A percentile compares a stretch with the other conserved stretches of the same genome.
phyloP scores from a whole-genome alignment of 2,888 invertebrate species.

The Masnerella sp. region DNA sequence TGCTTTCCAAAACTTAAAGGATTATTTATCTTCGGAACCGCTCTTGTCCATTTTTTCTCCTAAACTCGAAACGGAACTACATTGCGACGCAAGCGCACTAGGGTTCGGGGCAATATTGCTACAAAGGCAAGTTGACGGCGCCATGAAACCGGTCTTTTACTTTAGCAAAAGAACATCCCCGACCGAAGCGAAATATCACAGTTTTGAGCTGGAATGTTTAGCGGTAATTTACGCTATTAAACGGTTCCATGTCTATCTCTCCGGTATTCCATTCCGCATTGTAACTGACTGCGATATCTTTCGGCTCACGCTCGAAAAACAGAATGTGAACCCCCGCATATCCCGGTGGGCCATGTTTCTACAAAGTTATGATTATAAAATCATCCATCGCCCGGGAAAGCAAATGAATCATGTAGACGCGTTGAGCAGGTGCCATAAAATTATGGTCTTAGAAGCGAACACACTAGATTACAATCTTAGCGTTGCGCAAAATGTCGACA shows the following conservation, averaged over 20 bases:
- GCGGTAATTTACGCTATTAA: conserved; percentile 59
- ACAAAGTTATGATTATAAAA: conserved; percentile 1
- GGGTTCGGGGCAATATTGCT: conserved; percentile 68
- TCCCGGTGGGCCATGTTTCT: conserved; percentile 61
- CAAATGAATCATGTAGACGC: conserved; percentile 4
- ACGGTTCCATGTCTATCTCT: conserved; percentile 63
- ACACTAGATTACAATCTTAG: not conserved
- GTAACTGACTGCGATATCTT: conserved; percentile 53
- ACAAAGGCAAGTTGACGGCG: conserved; percentile 63
- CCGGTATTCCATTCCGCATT: conserved; percentile 64
- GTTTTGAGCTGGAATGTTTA: conserved; percentile 63
- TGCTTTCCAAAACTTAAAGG: conserved; percentile 63
- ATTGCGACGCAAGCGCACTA: conserved; percentile 68
- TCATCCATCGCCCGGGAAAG: conserved; percentile 13
- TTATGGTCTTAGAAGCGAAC: not conserved
- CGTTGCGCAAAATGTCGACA: conserved; percentile 4
- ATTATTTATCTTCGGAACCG: conserved; percentile 56
- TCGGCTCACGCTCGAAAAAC: conserved; percentile 61
- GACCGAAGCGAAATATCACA: conserved; percentile 65
- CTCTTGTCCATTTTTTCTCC: conserved; percentile 36
- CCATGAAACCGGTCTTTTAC: conserved; percentile 63
- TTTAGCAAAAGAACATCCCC: conserved; percentile 65
- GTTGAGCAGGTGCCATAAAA: not conserved
- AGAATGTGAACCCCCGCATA: conserved; percentile 66
- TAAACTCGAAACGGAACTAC: conserved; percentile 65